phyloP scores from a whole-genome alignment of 2,888 invertebrate species.

The Poecilobothrus nobilitatus region DNA sequence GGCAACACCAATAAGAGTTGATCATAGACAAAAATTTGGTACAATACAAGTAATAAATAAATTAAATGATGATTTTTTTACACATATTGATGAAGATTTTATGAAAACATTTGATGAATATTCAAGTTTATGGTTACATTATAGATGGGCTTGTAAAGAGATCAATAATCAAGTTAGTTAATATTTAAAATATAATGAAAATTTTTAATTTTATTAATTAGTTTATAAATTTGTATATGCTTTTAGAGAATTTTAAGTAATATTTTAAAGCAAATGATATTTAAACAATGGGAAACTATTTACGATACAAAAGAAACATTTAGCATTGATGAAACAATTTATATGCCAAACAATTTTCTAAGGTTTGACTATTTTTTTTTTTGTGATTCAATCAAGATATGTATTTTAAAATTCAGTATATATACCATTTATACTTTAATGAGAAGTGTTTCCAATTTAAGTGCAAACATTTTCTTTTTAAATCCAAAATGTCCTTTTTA shows the following conservation, averaged over 20 bases:
- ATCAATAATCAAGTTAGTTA: constrained; percentile 6
- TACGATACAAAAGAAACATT: neutral
- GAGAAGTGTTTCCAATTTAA: too few species aligned
- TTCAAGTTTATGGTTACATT: constrained; percentile 51
- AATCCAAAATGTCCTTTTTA: too few species aligned
- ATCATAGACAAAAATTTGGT: constrained; percentile 48
- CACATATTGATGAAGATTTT: constrained; percentile 48
- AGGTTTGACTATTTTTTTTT: too few species aligned
- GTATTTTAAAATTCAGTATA: too few species aligned
- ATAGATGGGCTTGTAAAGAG: constrained; percentile 40
- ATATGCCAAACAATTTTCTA: constrained; percentile 13
- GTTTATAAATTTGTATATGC: too few species aligned
- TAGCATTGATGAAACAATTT: constrained; percentile 9
- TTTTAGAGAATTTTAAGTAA: neutral
- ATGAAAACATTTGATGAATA: constrained; percentile 51
- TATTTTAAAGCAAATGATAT: neutral
- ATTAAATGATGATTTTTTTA: constrained; percentile 44
- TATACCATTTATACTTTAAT: too few species aligned
- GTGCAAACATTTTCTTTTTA: too few species aligned
- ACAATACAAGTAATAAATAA: constrained; percentile 54
- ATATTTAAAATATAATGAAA: too few species aligned
- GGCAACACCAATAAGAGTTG: constrained; percentile 47
- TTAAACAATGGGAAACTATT: neutral
- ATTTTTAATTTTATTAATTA: too few species aligned
- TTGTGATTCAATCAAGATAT: too few species aligned